Base-by-base conservation (phyloP, 2,888 invertebrate genomes). In the Cyrtodaria siliqua region DNA sequence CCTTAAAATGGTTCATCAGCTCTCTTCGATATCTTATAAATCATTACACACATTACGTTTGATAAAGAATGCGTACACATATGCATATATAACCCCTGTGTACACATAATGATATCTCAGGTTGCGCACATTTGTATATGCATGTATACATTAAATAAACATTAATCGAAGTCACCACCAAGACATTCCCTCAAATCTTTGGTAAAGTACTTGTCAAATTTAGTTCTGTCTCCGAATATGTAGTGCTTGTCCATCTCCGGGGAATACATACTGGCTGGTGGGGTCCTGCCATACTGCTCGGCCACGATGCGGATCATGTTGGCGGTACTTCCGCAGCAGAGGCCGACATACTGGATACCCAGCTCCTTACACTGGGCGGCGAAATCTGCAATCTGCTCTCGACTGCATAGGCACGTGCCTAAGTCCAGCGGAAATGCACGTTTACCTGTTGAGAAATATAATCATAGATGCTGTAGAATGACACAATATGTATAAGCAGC, bases 301-400 rank as follows among this genome's bases (percentile, higher is more conserved):
- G 89, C 87, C 44, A 91, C 72, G 14, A 84, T 81, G 26, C 90
- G 73, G 24, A 84, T 72, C 52, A 86, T 75, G 53, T 84, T 74
- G 1, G 88, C 70, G 4, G 85, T 59, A 63, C 85, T 86, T n/a
- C 91, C 91, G 66, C 91, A 91, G 71, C 91, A 91, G 29, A 91
- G 81, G 0, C 91, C 91, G 0, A 91, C 64, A 64, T 91, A 90
- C 62, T 87, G 83, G 20, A 89, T 78, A 0, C 88, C 89, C 2
- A 89, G 66, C 6, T 81, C 76, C 63, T 84, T 77, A 16, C 85
- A 82, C 62, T 86, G 80, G 27, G 68, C 29, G 0, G 88, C 89
- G 66, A 91, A 90, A 27, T 86, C 49, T 2, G 60, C 64, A 18
- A 91, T 86, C 33, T 89, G 85, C 8, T 69, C 56, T 6, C 85